phyloP scores from a whole-genome alignment of 1,140 invertebrate species.

The Bombus waltoni region DNA sequence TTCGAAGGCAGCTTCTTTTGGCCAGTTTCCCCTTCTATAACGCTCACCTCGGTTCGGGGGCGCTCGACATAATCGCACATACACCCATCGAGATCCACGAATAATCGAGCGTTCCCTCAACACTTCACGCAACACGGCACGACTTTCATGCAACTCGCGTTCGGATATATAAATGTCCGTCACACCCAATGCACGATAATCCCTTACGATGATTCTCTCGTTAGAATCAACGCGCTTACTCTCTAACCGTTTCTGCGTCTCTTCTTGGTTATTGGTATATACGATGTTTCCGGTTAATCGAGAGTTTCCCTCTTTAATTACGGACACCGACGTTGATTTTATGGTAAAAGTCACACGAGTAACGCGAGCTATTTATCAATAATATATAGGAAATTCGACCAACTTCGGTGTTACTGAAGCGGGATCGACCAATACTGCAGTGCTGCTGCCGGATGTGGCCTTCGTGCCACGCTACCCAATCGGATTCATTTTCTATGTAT shows the following conservation, averaged over 20 bases:
- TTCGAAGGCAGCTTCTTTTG: constrained; percentile 62
- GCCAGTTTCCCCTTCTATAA: constrained; percentile 44
- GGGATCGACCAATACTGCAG: constrained; percentile 74
- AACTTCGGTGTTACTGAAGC: constrained; percentile 67
- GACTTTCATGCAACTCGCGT: constrained; percentile 38
- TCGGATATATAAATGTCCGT: constrained; percentile 65
- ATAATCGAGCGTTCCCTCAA: constrained; percentile 35
- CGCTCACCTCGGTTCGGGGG: constrained; percentile 64
- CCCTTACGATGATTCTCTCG: constrained; percentile 35
- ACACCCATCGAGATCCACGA: constrained; percentile 43
- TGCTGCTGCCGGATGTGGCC: constrained; percentile 72
- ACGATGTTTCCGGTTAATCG: neutral
- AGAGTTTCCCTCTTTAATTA: constrained; percentile 24
- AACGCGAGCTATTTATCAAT: constrained; percentile 71
- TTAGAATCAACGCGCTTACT: constrained; percentile 30
- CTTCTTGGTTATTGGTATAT: constrained; percentile 8
- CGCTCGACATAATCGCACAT: constrained; percentile 58
- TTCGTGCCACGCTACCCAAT: constrained; percentile 69
- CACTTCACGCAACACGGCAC: constrained; percentile 50
- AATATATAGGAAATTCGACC: constrained; percentile 68
- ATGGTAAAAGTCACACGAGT: constrained; percentile 57
- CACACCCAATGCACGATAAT: constrained; percentile 71
- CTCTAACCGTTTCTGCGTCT: constrained; percentile 44
- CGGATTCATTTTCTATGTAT: constrained; percentile 53
- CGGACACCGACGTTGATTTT: constrained; percentile 54